A percentile compares a stretch with the other conserved stretches of the same genome.
Evolutionary conservation across 37 sponge, comb jelly and placozoan genomes (phyloP).

Genomic region (Tethya wilhelma): DNA sequence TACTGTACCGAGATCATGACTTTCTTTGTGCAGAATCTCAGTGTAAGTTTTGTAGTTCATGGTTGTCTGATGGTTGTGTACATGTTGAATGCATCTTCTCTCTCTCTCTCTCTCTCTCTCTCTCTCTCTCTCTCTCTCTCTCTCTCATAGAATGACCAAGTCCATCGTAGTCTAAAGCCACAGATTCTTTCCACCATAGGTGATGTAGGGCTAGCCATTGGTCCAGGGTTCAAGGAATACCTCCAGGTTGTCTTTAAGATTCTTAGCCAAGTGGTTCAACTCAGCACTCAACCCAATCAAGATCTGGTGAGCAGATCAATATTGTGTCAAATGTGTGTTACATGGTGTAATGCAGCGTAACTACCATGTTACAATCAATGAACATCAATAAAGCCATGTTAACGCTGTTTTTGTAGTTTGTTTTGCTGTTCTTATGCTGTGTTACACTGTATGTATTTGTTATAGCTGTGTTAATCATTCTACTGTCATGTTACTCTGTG

Average conservation of each 20-base stretch:
- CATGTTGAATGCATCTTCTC: too few species aligned
- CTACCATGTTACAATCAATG: too few species aligned
- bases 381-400: too few species aligned
- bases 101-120: neutral
- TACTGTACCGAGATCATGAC: slow-evolving; percentile 80
- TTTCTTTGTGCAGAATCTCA: slow-evolving; percentile 68
- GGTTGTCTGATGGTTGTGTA: too few species aligned
- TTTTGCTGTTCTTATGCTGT: too few species aligned
- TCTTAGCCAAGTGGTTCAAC: slow-evolving; percentile 82
- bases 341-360: too few species aligned
- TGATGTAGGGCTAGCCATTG: slow-evolving; percentile 94
- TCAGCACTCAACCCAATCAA: slow-evolving; percentile 57
- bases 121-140: neutral
- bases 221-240: slow-evolving; percentile 73
- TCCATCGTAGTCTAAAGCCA: slow-evolving; percentile 88
- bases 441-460: too few species aligned
- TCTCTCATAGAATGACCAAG: slow-evolving; percentile 56
- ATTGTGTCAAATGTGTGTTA: neutral
- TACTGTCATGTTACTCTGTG: too few species aligned
- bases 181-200: slow-evolving; percentile 92
- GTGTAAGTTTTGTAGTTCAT: too few species aligned
- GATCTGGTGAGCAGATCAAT: slow-evolving; percentile 36
- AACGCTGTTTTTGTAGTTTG: too few species aligned
- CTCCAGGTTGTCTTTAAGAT: slow-evolving; percentile 74
- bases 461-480: too few species aligned